A percentile compares a stretch with the other conserved stretches of the same genome.
These are phyloP conservation scores for Zophobas atratus DNA, from an alignment of 1,140 invertebrate genomes.

Conservation along the genomic window DNA sequence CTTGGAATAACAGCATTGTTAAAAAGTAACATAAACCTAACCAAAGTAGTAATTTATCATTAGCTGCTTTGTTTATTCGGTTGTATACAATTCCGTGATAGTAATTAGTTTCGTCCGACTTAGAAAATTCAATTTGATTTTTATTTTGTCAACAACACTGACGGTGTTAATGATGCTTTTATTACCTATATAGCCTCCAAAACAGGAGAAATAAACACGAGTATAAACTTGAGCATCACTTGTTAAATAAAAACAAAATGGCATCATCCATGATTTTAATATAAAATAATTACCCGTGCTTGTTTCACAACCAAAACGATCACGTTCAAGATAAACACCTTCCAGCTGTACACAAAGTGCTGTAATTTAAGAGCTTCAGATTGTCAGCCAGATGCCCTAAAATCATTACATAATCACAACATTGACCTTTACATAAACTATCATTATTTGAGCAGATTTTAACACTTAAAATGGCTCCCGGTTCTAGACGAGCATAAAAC, in stretches of 20 bases:
- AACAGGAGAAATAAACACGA: too few species aligned
- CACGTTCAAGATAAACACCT: conserved; percentile 24
- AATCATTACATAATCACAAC: conserved; percentile 21
- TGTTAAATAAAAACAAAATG: background rate
- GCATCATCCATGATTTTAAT: background rate
- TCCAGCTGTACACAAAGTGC: background rate
- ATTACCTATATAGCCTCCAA: background rate
- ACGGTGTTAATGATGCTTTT: background rate
- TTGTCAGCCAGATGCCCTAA: background rate
- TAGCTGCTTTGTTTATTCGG: background rate
- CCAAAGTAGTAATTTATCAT: background rate
- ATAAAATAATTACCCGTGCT: conserved; percentile 12
- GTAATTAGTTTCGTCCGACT: background rate
- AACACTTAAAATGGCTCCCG: background rate
- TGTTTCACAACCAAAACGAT: conserved; percentile 10
- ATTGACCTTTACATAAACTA: conserved; percentile 16
- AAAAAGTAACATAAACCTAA: too few species aligned
- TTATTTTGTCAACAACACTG: background rate
- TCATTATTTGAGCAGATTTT: background rate
- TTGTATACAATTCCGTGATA: background rate
- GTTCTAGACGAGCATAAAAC: conserved; percentile 7
- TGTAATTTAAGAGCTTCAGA: conserved; percentile 24
- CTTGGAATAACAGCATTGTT: too few species aligned
- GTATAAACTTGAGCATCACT: too few species aligned
- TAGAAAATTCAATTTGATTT: background rate